Evolutionary conservation across 2,113 vertebrate species (phyloP).

Genomic region (Motacilla tschutschensis): DNA sequence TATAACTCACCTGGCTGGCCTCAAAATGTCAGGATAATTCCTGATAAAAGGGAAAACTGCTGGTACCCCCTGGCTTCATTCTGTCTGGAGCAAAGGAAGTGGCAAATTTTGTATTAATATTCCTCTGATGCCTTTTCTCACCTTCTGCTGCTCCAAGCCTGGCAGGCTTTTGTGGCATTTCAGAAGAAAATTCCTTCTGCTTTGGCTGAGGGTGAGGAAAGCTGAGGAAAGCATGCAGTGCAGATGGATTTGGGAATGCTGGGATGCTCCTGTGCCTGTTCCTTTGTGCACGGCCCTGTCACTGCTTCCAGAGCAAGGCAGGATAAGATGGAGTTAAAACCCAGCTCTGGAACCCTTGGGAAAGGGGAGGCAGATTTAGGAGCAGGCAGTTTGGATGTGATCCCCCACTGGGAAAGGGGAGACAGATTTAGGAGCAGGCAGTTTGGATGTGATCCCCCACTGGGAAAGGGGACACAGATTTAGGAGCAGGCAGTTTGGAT

Average conservation of each 20-base stretch:
- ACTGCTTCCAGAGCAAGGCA: background rate
- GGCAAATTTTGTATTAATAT: background rate
- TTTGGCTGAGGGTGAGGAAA: background rate
- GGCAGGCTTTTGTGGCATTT: conserved; percentile 9
- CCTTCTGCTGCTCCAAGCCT: conserved; percentile 5
- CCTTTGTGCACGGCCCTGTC: background rate
- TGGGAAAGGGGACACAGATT: background rate
- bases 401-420: background rate
- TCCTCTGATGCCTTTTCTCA: background rate
- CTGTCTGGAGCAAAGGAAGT: background rate
- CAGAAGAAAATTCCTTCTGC: background rate
- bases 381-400: background rate
- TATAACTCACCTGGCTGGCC: background rate
- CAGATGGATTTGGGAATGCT: background rate
- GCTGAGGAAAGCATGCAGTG: background rate
- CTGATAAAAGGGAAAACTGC: background rate
- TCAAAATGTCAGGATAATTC: conserved; percentile 11
- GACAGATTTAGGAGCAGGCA: background rate
- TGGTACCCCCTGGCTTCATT: background rate
- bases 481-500: background rate
- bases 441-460: background rate
- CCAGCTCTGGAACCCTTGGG: background rate
- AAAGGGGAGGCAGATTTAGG: background rate
- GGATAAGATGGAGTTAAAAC: accelerated
- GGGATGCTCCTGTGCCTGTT: background rate